Conservation (phyloP, 2,888 invertebrate genomes). For the Nesidiocoris tenuis region DNA sequence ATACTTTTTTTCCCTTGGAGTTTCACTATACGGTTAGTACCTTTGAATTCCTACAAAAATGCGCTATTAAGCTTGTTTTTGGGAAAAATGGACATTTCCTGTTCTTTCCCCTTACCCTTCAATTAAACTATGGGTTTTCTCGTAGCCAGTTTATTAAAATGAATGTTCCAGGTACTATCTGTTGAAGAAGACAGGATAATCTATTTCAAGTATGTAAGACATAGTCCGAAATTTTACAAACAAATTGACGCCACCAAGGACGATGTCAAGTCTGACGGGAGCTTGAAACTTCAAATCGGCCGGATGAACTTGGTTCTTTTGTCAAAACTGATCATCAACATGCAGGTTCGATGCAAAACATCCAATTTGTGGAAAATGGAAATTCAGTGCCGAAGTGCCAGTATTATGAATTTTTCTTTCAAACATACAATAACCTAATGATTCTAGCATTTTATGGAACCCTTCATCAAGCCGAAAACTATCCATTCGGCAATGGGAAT, state of each 20-base stretch:
- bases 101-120: too few species aligned
- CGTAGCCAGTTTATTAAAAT: too few species aligned
- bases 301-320: conserved; percentile 70
- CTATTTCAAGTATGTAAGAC: conserved; percentile 73
- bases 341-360: conserved; percentile 62
- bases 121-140: too few species aligned
- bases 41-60: too few species aligned
- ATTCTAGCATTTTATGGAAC: conserved; percentile 62
- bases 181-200: conserved; percentile 79
- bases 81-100: too few species aligned
- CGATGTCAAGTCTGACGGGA: conserved; percentile 67
- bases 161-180: conserved; percentile 71
- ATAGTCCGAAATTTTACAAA: conserved; percentile 61
- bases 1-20: too few species aligned
- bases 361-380: not conserved
- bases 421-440: too few species aligned
- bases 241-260: conserved; percentile 58
- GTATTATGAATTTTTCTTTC: too few species aligned
- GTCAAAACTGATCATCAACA: conserved; percentile 64
- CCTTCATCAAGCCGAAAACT: conserved; percentile 55
- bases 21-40: too few species aligned
- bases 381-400: too few species aligned
- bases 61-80: too few species aligned
- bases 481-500: conserved; percentile 46
- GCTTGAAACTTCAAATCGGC: conserved; percentile 68